phyloP scores from a whole-genome alignment of 2,113 vertebrate species.

The Neolamprologus longior region DNA sequence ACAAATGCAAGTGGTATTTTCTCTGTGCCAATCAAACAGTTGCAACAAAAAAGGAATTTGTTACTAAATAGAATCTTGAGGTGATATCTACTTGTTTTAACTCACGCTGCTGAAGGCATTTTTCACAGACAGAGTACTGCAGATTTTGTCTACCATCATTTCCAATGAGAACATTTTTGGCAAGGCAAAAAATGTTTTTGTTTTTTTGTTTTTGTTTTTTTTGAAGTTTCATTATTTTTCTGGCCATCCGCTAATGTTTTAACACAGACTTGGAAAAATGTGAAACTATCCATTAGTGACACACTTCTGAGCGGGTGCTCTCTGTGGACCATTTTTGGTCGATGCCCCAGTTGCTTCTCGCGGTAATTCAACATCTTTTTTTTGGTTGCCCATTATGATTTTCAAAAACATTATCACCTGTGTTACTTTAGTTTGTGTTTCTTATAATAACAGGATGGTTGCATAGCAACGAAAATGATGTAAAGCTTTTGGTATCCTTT shows the following conservation, averaged over 20 bases:
- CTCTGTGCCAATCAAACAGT: not conserved
- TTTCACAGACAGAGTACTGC: not conserved
- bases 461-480: conserved; percentile 8
- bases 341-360: not conserved
- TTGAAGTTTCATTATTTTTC: not conserved
- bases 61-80: not conserved
- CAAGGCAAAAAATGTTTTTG: not conserved
- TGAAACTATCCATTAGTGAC: not conserved
- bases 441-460: not conserved
- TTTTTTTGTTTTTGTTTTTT: not conserved
- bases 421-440: not conserved
- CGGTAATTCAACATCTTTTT: not conserved
- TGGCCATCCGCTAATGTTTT: not conserved
- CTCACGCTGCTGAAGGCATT: not conserved
- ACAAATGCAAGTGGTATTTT: not conserved
- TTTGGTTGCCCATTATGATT: not conserved
- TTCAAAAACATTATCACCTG: not conserved
- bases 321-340: not conserved
- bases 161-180: not conserved
- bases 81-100: not conserved
- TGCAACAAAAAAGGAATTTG: not conserved
- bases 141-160: not conserved
- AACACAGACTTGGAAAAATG: not conserved
- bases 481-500: not conserved
- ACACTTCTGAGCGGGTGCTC: not conserved